Percentiles rank a stretch among this genome's conserved stretches.
phyloP scores from a whole-genome alignment of 2,888 invertebrate species.

The Hirtodrosophila histrioides region DNA sequence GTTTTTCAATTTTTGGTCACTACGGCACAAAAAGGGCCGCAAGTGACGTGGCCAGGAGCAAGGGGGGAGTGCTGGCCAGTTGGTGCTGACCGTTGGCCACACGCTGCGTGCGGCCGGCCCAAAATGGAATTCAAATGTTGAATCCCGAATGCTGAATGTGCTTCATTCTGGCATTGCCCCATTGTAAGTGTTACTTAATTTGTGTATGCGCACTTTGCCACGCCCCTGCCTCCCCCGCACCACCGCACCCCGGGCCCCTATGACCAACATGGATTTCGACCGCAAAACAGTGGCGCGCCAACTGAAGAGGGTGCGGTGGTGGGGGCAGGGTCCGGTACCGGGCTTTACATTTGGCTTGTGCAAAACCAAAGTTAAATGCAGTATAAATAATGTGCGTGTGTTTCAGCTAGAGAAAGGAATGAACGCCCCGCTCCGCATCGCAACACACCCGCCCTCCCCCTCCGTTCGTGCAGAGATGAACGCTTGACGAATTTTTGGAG shows the following conservation, averaged over 20 bases:
- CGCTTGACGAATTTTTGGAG: background rate
- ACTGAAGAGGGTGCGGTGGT: conserved; percentile 4
- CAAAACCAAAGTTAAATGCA: conserved; percentile 79
- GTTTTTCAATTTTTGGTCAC: conserved; percentile 78
- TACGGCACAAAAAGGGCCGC: conserved; percentile 52
- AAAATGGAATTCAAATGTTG: conserved; percentile 65
- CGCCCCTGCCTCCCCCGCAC: conserved; percentile 20
- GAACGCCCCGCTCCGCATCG: too few relatives aligned
- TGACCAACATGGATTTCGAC: conserved; percentile 62
- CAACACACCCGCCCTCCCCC: too few relatives aligned
- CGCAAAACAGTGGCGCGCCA: conserved; percentile 73
- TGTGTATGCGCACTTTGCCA: conserved; percentile 65
- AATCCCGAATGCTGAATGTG: conserved; percentile 42
- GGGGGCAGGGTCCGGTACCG: too few relatives aligned
- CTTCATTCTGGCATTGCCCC: conserved; percentile 34
- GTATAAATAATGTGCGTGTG: conserved; percentile 78
- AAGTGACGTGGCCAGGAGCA: background rate
- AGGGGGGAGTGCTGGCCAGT: background rate
- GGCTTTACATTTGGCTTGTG: conserved; percentile 45
- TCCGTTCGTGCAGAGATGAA: too few relatives aligned
- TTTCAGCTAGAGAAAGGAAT: conserved; percentile 9
- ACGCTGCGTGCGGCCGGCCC: conserved; percentile 61
- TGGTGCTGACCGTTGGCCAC: conserved; percentile 46
- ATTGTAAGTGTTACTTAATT: conserved; percentile 79
- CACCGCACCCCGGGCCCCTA: background rate